Conservation (phyloP, 2,113 vertebrate species). For the Dermatemys mawii region DNA sequence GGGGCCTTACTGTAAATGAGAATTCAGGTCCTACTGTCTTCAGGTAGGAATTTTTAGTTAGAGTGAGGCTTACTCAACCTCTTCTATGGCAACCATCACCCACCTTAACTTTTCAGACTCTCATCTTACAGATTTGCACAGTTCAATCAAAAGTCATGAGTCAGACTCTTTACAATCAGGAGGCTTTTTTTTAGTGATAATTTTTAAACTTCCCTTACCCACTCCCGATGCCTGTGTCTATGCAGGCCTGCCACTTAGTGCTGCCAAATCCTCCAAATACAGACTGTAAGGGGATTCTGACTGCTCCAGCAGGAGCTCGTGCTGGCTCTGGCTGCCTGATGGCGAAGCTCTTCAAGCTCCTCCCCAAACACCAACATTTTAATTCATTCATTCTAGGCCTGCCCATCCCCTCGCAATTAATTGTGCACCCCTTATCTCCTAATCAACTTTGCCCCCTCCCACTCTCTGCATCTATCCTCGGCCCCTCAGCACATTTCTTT, state of each 20-base stretch:
- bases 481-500: background rate
- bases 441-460: background rate
- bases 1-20: background rate
- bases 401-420: background rate
- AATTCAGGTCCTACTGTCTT: background rate
- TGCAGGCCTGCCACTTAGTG: background rate
- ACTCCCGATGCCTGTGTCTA: too few relatives aligned
- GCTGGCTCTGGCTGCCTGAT: background rate
- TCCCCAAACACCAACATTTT: background rate
- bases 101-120: background rate
- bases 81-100: background rate
- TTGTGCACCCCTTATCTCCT: background rate
- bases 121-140: background rate
- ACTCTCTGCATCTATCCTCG: background rate
- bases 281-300: background rate
- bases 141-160: background rate
- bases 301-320: background rate
- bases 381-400: background rate
- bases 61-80: background rate
- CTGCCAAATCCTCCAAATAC: background rate
- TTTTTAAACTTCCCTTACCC: too few relatives aligned
- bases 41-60: constrained; percentile 1
- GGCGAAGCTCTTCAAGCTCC: background rate
- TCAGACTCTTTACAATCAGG: background rate
- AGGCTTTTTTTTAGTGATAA: too few relatives aligned